Conservation (phyloP, 2,113 vertebrate genomes). For the Abramis brama region DNA sequence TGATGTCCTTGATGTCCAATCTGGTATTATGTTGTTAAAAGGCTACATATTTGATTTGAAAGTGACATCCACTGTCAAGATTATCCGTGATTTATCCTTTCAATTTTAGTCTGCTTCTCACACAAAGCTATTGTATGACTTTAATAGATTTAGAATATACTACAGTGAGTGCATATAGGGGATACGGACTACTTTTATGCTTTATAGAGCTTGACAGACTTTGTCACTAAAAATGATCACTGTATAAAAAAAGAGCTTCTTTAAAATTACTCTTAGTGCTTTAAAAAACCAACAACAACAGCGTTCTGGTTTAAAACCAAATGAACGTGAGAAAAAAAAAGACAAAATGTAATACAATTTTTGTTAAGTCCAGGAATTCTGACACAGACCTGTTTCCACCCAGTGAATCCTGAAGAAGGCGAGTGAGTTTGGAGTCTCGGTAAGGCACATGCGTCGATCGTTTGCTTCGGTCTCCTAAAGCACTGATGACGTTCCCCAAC, state of each 20-base stretch:
- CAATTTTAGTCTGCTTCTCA: neutral
- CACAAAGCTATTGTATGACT: neutral
- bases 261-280: neutral
- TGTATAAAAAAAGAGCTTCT: neutral
- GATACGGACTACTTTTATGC: neutral
- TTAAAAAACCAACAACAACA: neutral
- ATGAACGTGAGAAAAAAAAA: too few relatives aligned
- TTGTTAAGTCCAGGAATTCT: neutral
- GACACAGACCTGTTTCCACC: slow-evolving; percentile 91
- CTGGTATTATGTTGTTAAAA: neutral
- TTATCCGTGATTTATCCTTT: neutral
- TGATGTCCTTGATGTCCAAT: neutral
- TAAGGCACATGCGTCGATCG: slow-evolving; percentile 93
- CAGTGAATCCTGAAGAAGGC: slow-evolving; percentile 93
- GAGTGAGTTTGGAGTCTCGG: slow-evolving; percentile 95
- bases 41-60: neutral
- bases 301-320: neutral
- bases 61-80: neutral
- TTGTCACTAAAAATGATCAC: neutral
- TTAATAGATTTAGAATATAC: neutral
- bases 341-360: neutral
- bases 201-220: neutral
- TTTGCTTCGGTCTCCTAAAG: slow-evolving; percentile 93
- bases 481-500: slow-evolving; percentile 97
- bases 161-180: too few relatives aligned